These are phyloP conservation scores for Cataglyphis livida DNA, from an alignment of 2,888 invertebrate genomes.

Conservation along the genomic window DNA sequence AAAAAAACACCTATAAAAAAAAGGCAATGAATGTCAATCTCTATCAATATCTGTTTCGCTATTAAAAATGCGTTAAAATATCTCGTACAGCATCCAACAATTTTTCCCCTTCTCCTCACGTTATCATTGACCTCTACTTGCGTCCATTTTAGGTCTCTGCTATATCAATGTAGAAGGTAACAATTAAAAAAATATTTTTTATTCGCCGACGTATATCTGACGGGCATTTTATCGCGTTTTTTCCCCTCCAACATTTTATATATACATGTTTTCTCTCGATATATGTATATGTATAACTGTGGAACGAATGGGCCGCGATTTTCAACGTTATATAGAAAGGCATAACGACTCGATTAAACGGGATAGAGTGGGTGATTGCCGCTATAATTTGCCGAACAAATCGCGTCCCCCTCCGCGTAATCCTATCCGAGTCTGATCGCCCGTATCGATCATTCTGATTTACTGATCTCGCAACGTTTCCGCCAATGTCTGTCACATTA, in stretches of 20 bases:
- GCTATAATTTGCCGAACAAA: conserved; percentile 77
- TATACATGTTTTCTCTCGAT: neutral
- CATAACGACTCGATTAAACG: conserved; percentile 77
- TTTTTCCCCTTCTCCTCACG: neutral
- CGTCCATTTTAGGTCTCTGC: conserved; percentile 34
- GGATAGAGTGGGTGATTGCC: conserved; percentile 74
- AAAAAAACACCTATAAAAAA: neutral
- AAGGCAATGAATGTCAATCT: conserved; percentile 36
- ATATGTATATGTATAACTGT: conserved; percentile 59
- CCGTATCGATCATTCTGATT: conserved; percentile 74
- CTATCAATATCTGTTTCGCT: neutral
- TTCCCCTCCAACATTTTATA: conserved; percentile 8
- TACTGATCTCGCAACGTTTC: conserved; percentile 64
- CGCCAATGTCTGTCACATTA: conserved; percentile 60
- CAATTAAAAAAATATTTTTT: conserved; percentile 71
- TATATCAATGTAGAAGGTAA: conserved; percentile 33
- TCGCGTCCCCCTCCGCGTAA: conserved; percentile 68
- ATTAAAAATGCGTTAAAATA: conserved; percentile 21
- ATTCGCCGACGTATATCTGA: conserved; percentile 55
- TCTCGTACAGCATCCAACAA: neutral
- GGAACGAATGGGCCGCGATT: conserved; percentile 69
- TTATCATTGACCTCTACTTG: conserved; percentile 20
- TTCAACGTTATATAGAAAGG: conserved; percentile 74
- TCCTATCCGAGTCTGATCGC: conserved; percentile 70
- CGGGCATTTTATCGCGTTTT: conserved; percentile 62